Base-by-base conservation (phyloP, 2,888 invertebrate genomes). In the Syritta pipiens region DNA sequence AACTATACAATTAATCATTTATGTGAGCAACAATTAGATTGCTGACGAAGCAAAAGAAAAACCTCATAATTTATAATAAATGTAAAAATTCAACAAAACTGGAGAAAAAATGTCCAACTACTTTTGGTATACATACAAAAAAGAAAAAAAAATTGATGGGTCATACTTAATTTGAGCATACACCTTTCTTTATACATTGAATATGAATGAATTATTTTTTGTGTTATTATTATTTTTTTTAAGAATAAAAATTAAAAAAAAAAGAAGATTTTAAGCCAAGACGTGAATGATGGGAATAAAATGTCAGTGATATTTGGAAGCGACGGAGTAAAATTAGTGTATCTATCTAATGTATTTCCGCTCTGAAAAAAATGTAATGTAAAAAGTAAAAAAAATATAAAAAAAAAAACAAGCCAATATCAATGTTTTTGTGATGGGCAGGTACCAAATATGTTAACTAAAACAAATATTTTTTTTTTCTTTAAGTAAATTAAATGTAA, bases 371-470 rank as follows among this genome's bases (percentile, higher is more conserved):
- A 59, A n/a, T n/a, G n/a, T n/a, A 57, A 10, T 53, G 51, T 62
- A 62, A 53, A 60, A 53, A 71, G 4, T 12, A 10, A 46, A 60
- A 20, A 65, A 28, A 14, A 1, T 1, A 1, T 32, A 24, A 65
- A 40, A 51, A 28, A 26, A 71, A 53, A 68, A 7, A 53, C 32
- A 46, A 81, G 57, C 51, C 68, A 69, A 75, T 59, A 53, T 71
- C 59, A 51, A 77, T 53, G 72, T 48, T 49, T 68, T 72, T 77
- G 77, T 77, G 77, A 77, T 77, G 77, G 77, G 65, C 77, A 77
- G 65, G 77, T 72, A 77, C 77, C 77, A 77, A 77, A 77, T 65
- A 77, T 65, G 72, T 77, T 65, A 60, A 72, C 72, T 77, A 65
- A 77, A 77, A 49, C 63, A 77, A 71, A 77, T 71, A 77, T 77